Base-by-base conservation (phyloP, 1,140 invertebrate species). In the Drosophila varians region DNA sequence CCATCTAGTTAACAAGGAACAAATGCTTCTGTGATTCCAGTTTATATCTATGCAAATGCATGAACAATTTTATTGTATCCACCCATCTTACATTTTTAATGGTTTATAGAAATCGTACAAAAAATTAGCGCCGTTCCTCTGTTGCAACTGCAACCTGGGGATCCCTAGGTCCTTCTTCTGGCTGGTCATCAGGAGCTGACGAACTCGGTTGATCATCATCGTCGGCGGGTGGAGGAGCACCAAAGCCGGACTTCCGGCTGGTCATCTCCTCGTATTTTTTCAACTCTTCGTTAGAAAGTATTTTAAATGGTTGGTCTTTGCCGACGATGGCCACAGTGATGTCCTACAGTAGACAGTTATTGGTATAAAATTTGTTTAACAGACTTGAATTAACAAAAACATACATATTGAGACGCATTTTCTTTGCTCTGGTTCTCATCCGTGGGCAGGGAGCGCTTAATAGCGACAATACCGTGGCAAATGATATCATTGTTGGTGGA, bases 361-460 rank as follows among this genome's bases (percentile, higher is more conserved):
- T 16, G 16, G 14, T 14, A 12, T 5, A 16, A 7, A 2, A 31
- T 31, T 31, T 31, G 2, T 31, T n/a, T n/a, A n/a, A n/a, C n/a
- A n/a, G n/a, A 31, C 28, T 31, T 31, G 1, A 25, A 12, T n/a
- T 0, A 34, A 28, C n/a, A 11, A n/a, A 3, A 11, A 19, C 34
- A 34, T 86, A 84, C 80, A 62, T 72, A 75, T 55, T 79, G 72
- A 14, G 56, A 45, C 43, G 46, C 36, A 36, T 48, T 51, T 4
- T 73, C 80, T 28, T 72, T 71, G 26, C 52, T 58, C 4, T 54
- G 38, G 1, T 56, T 46, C 38, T 98, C 94, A 93, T 99, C 98
- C 91, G 98, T 98, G 0, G 98, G 98, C 64, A 99, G 92, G 9
- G 98, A 99, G 84, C 99, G 98, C 43, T 97, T 94, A 45, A 99